These are phyloP conservation scores for Passerculus sandwichensis DNA, from an alignment of 2,797 vertebrate species.

Conservation along the genomic window DNA sequence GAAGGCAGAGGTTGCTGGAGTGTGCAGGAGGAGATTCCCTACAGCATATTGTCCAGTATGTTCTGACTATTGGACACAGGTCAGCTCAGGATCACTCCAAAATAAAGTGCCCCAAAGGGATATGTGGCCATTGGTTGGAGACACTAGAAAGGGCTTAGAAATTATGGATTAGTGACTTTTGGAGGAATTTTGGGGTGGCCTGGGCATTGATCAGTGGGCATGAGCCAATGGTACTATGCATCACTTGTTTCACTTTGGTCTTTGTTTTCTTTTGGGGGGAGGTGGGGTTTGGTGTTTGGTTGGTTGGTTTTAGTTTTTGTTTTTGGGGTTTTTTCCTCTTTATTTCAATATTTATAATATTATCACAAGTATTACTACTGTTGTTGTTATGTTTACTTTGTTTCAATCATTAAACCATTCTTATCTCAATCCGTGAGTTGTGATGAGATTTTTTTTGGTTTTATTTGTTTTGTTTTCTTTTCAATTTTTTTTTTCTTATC, in stretches of 20 bases:
- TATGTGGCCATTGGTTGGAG: background rate
- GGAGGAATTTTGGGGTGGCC: background rate
- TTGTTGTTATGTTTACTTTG: background rate
- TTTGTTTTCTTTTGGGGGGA: background rate
- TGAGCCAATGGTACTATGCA: background rate
- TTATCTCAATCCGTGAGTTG: background rate
- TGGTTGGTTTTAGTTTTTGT: background rate
- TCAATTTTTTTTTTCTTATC: background rate
- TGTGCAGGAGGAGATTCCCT: background rate
- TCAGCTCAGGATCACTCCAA: background rate
- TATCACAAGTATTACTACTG: background rate
- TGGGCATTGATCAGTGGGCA: background rate
- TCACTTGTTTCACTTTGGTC: background rate
- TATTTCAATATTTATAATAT: background rate
- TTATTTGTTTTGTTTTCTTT: background rate
- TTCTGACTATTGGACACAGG: background rate
- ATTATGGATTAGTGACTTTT: background rate
- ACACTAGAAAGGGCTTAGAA: background rate
- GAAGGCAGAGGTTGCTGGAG: background rate
- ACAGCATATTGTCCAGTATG: accelerated
- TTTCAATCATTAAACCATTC: background rate
- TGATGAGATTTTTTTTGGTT: background rate
- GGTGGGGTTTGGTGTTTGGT: background rate
- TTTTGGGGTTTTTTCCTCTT: background rate
- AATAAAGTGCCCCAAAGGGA: background rate